These are phyloP conservation scores for Siphlonurus alternatus DNA, from an alignment of 2,888 invertebrate genomes.

Conservation along the genomic window DNA sequence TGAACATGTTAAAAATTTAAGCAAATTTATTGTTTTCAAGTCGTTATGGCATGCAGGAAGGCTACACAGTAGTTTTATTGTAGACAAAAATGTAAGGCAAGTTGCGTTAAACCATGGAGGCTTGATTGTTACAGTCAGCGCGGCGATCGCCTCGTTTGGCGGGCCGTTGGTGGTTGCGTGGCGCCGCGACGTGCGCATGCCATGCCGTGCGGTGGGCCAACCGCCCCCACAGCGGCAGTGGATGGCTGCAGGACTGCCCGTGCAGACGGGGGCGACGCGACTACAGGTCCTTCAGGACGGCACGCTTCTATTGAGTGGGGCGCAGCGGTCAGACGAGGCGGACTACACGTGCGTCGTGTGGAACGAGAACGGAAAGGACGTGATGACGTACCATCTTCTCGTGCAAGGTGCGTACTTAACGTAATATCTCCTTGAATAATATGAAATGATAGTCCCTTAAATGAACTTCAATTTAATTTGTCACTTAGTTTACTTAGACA, in stretches of 20 bases:
- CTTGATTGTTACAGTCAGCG: conserved; percentile 15
- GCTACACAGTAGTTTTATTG: too few species aligned
- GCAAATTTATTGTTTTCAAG: too few species aligned
- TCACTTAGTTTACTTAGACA: background rate
- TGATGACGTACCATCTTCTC: conserved; percentile 16
- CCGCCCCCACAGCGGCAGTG: conserved; percentile 12
- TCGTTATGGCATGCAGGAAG: too few species aligned
- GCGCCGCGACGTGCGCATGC: conserved; percentile 15
- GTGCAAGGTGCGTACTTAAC: conserved; percentile 19
- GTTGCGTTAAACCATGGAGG: too few species aligned
- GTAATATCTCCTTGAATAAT: too few species aligned
- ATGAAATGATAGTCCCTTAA: too few species aligned
- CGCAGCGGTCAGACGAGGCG: conserved; percentile 18
- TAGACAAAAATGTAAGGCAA: too few species aligned
- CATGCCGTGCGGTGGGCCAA: conserved; percentile 16
- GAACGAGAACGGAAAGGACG: conserved; percentile 16
- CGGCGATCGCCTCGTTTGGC: conserved; percentile 19
- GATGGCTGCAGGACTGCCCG: conserved; percentile 1
- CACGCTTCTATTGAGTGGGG: conserved; percentile 16
- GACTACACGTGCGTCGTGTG: conserved; percentile 18
- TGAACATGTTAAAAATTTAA: too few species aligned
- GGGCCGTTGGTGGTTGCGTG: conserved; percentile 16
- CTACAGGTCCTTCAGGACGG: conserved; percentile 14
- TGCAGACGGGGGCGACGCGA: background rate
- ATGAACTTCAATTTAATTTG: too few species aligned